These are phyloP conservation scores for Halocynthia aurantium DNA, from an alignment of 23 tunicate species.

Conservation along the genomic window DNA sequence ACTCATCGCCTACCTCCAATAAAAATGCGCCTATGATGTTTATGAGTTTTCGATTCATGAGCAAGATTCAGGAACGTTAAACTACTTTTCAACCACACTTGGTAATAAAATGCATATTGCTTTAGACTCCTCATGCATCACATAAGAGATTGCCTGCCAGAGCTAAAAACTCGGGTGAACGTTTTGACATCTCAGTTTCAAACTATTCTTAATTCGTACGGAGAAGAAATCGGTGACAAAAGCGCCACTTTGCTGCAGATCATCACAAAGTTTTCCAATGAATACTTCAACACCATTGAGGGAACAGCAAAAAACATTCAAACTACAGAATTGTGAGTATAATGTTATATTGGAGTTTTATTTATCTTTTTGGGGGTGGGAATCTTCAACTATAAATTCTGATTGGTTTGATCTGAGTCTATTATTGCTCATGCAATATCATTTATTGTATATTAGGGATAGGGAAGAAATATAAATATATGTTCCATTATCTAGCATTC, in stretches of 20 bases:
- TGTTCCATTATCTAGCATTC: too few relatives aligned
- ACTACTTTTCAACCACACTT: too few relatives aligned
- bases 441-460: too few relatives aligned
- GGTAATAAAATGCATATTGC: too few relatives aligned
- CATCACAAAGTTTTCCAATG: constrained; percentile 76
- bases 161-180: constrained; percentile 71
- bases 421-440: too few relatives aligned
- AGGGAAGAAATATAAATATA: too few relatives aligned
- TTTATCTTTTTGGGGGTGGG: too few relatives aligned
- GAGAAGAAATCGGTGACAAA: constrained; percentile 69
- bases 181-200: constrained; percentile 75
- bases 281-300: constrained; percentile 85
- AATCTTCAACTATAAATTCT: too few relatives aligned
- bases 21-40: not conserved
- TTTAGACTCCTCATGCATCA: constrained; percentile 69
- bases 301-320: constrained; percentile 86
- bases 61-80: too few relatives aligned
- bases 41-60: not conserved
- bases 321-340: constrained; percentile 57
- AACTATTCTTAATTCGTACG: constrained; percentile 57
- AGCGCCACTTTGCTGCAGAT: constrained; percentile 65
- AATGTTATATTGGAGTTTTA: not conserved
- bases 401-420: not conserved
- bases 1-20: too few relatives aligned
- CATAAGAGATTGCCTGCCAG: constrained; percentile 92